These are phyloP conservation scores for Cheilosia pagana DNA, from an alignment of 2,888 invertebrate species.

Conservation along the genomic window DNA sequence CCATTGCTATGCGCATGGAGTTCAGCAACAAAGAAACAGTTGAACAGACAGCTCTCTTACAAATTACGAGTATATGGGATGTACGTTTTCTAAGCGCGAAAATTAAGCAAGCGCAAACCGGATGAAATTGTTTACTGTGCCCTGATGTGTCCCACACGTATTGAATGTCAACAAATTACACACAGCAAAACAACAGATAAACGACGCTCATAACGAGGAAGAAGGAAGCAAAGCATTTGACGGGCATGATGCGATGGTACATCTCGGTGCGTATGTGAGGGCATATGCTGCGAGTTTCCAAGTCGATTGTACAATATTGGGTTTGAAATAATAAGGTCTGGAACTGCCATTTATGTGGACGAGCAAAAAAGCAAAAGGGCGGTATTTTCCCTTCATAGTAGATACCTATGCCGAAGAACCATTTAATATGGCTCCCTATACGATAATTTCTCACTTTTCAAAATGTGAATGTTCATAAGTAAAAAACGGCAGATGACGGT, in stretches of 20 bases:
- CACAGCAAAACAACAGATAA: slow-evolving; percentile 37
- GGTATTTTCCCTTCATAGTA: no score
- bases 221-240: slow-evolving; percentile 47
- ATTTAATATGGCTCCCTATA: no score
- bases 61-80: slow-evolving; percentile 18
- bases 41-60: slow-evolving; percentile 1
- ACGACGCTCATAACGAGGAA: slow-evolving; percentile 17
- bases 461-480: no score
- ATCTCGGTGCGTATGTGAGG: no score
- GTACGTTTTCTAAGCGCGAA: slow-evolving; percentile 59
- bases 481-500: no score
- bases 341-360: no score
- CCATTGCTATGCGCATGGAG: slow-evolving; percentile 15
- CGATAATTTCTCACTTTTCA: no score
- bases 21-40: slow-evolving; percentile 35
- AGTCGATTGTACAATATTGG: background rate
- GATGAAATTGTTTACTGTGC: slow-evolving; percentile 65
- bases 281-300: no score
- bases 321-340: no score
- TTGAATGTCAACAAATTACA: slow-evolving; percentile 70
- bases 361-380: no score
- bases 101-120: slow-evolving; percentile 65
- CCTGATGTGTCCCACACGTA: slow-evolving; percentile 73
- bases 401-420: no score
- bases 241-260: background rate